Evolutionary conservation across 2,888 invertebrate species (phyloP).

Genomic region (Cerastis rubricosa): DNA sequence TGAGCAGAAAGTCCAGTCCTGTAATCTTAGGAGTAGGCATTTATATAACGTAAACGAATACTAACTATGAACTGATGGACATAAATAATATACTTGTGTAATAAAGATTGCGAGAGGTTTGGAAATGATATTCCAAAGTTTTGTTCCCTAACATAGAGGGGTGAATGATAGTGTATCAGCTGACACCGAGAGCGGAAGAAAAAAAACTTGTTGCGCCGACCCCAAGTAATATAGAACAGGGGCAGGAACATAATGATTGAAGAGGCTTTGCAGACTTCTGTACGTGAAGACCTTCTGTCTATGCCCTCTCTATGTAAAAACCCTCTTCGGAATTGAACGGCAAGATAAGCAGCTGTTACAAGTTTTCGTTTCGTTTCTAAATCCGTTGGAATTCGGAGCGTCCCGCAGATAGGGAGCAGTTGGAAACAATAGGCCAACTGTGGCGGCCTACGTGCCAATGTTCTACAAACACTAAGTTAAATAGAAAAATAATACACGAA

Average conservation of each 20-base stretch:
- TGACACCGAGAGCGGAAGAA: neutral
- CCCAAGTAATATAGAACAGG: neutral
- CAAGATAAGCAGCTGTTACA: conserved; percentile 64
- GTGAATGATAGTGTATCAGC: neutral
- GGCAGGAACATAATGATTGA: neutral
- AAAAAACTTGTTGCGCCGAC: neutral
- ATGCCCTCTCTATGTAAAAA: neutral
- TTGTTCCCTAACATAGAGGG: neutral
- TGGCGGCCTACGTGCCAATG: conserved; percentile 57
- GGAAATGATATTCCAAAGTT: neutral
- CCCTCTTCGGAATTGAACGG: conserved; percentile 54
- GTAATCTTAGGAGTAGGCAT: neutral
- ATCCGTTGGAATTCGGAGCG: conserved; percentile 47
- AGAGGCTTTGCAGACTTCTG: neutral
- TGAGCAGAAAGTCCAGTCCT: conserved; percentile 27
- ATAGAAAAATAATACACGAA: conserved; percentile 58
- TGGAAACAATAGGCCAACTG: conserved; percentile 55
- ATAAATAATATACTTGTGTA: neutral
- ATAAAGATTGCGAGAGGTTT: neutral
- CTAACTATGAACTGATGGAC: neutral
- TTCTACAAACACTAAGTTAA: conserved; percentile 48
- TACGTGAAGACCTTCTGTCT: conserved; percentile 43
- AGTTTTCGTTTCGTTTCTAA: conserved; percentile 59
- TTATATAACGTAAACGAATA: neutral
- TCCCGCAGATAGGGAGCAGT: conserved; percentile 49